phyloP scores from a whole-genome alignment of 2,113 vertebrate genomes.

The Elanoides forficatus region DNA sequence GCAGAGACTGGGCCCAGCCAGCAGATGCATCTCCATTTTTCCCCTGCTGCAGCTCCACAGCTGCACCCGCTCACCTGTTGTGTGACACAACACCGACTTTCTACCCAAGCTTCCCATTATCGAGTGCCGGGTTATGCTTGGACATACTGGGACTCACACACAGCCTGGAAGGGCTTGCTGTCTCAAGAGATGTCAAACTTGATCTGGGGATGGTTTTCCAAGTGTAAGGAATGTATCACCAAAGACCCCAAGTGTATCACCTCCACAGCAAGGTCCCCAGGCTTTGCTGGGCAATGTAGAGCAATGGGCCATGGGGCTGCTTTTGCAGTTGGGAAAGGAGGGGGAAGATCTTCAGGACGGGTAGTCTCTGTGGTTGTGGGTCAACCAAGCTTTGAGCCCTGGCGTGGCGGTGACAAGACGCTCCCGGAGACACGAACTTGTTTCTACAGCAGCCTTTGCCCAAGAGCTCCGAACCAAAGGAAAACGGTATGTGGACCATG shows the following conservation, averaged over 20 bases:
- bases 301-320: neutral
- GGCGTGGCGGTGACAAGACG: fast-evolving
- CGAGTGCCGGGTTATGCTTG: neutral
- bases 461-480: fast-evolving
- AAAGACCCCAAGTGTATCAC: neutral
- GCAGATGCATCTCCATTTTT: neutral
- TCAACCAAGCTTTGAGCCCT: neutral
- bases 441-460: neutral
- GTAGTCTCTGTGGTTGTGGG: fast-evolving
- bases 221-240: neutral
- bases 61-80: neutral
- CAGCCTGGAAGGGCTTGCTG: neutral
- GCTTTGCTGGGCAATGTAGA: neutral
- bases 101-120: neutral
- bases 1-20: neutral
- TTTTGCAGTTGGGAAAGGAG: neutral
- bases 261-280: too few species aligned
- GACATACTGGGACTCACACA: fast-evolving
- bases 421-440: fast-evolving
- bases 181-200: too few species aligned
- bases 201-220: neutral
- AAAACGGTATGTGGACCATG: fast-evolving
- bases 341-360: too few species aligned
- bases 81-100: fast-evolving
- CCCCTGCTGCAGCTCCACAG: neutral